phyloP scores from a whole-genome alignment of 2,797 vertebrate genomes.

The Brachyrhaphis roseni region DNA sequence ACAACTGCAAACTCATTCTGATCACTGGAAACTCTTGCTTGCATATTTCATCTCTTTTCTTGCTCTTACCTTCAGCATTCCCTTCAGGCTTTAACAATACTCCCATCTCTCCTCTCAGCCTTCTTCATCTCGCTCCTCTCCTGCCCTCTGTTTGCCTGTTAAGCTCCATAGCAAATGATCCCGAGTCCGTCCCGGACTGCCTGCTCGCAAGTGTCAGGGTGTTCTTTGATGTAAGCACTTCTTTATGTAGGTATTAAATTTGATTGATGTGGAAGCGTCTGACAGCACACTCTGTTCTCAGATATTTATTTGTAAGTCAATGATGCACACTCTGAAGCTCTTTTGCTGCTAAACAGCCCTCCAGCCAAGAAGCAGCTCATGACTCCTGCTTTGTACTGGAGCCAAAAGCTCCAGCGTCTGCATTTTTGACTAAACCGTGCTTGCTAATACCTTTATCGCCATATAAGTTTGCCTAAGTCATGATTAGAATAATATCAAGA shows the following conservation, averaged over 20 bases:
- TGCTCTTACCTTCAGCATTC: slow-evolving; percentile 1
- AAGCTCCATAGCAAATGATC: slow-evolving; percentile 44
- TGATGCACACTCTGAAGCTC: slow-evolving; percentile 54
- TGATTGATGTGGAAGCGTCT: slow-evolving; percentile 67
- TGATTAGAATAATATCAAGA: slow-evolving; percentile 13
- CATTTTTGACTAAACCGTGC: slow-evolving; percentile 50
- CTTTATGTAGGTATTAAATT: slow-evolving; percentile 66
- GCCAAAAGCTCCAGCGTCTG: slow-evolving; percentile 49
- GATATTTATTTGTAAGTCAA: slow-evolving; percentile 70
- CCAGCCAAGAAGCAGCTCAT: slow-evolving; percentile 45
- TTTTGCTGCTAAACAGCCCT: slow-evolving; percentile 56
- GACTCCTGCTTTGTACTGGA: slow-evolving; percentile 46
- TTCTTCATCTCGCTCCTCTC: slow-evolving; percentile 13
- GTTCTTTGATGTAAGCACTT: slow-evolving; percentile 68
- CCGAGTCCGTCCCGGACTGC: slow-evolving; percentile 37
- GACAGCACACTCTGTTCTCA: slow-evolving; percentile 64
- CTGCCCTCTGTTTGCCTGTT: slow-evolving; percentile 38
- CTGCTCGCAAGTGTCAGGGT: slow-evolving; percentile 38
- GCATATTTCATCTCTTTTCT: slow-evolving; percentile 6
- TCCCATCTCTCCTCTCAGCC: slow-evolving; percentile 10
- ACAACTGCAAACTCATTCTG: neutral
- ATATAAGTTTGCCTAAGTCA: slow-evolving; percentile 50
- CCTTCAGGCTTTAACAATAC: slow-evolving; percentile 22
- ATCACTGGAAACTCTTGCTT: neutral
- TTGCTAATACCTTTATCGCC: slow-evolving; percentile 42